These are phyloP conservation scores for Dermolepida albohirtum DNA, from an alignment of 2,888 invertebrate genomes.

Conservation along the genomic window DNA sequence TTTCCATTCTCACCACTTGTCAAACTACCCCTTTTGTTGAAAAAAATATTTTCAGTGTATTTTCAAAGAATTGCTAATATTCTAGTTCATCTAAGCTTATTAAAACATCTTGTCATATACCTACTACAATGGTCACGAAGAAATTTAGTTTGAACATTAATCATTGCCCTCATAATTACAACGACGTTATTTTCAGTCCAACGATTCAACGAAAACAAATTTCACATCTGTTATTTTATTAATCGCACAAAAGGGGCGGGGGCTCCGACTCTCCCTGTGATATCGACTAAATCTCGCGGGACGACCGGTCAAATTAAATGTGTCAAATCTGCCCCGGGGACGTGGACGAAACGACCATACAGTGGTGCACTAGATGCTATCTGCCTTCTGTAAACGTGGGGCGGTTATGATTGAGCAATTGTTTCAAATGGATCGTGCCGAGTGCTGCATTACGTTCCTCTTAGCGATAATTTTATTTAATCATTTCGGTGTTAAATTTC, in stretches of 20 bases:
- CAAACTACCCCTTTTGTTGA: too few relatives aligned
- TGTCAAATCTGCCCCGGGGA: slow-evolving; percentile 53
- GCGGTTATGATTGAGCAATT: slow-evolving; percentile 61
- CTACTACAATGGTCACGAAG: too few relatives aligned
- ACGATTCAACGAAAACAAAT: slow-evolving; percentile 44
- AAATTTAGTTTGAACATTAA: too few relatives aligned
- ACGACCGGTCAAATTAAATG: slow-evolving; percentile 46
- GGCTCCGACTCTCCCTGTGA: slow-evolving; percentile 38
- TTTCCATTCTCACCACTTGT: too few relatives aligned
- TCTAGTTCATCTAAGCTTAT: too few relatives aligned
- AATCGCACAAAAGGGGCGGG: slow-evolving; percentile 46
- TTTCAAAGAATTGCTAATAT: too few relatives aligned
- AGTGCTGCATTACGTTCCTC: slow-evolving; percentile 26
- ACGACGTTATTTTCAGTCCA: not conserved
- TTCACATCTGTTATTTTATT: slow-evolving; percentile 53
- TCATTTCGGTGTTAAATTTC: slow-evolving; percentile 11
- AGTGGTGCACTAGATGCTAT: slow-evolving; percentile 57
- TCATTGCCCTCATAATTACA: too few relatives aligned
- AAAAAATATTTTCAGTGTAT: too few relatives aligned
- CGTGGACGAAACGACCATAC: slow-evolving; percentile 39
- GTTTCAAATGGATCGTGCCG: slow-evolving; percentile 56
- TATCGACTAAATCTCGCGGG: slow-evolving; percentile 49
- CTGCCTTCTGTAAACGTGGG: slow-evolving; percentile 56
- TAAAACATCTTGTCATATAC: too few relatives aligned
- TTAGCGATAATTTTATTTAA: slow-evolving; percentile 29